Percentiles rank a stretch among this genome's conserved stretches.
Evolutionary conservation across 2,888 invertebrate species (phyloP).

Genomic region (Ochlodes sylvanus): DNA sequence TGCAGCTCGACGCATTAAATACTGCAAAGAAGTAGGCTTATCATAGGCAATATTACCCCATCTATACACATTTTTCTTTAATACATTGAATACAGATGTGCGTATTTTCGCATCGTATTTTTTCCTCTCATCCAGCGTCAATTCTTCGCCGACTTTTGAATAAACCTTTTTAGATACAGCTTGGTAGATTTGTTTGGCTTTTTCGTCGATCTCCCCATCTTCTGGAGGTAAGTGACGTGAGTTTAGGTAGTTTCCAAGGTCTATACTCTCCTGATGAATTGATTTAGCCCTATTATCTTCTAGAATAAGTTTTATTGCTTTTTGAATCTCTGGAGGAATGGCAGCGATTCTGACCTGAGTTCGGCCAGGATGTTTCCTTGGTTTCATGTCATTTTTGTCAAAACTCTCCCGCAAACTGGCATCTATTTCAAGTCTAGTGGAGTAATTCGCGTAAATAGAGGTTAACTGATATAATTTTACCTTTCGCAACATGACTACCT

Average conservation of each 20-base stretch:
- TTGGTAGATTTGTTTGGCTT: conserved; percentile 70
- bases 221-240: conserved; percentile 88
- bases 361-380: conserved; percentile 90
- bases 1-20: conserved; percentile 89
- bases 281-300: conserved; percentile 86
- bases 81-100: conserved; percentile 79
- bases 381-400: conserved; percentile 83
- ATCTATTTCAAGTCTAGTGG: conserved; percentile 79
- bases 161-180: conserved; percentile 64
- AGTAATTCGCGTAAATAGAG: conserved; percentile 57
- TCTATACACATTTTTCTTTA: conserved; percentile 87
- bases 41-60: conserved; percentile 92
- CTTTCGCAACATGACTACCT: conserved; percentile 64
- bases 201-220: conserved; percentile 73
- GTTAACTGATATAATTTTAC: conserved; percentile 57
- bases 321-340: conserved; percentile 86
- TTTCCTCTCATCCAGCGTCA: conserved; percentile 64
- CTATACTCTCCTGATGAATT: conserved; percentile 79
- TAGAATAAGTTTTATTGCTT: conserved; percentile 82
- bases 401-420: conserved; percentile 76
- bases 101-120: conserved; percentile 77
- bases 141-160: conserved; percentile 54
- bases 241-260: conserved; percentile 85
- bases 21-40: conserved; percentile 86
- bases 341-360: conserved; percentile 77